Evolutionary conservation across 1,140 invertebrate genomes (phyloP).

Genomic region (Trachelipus rathkii): DNA sequence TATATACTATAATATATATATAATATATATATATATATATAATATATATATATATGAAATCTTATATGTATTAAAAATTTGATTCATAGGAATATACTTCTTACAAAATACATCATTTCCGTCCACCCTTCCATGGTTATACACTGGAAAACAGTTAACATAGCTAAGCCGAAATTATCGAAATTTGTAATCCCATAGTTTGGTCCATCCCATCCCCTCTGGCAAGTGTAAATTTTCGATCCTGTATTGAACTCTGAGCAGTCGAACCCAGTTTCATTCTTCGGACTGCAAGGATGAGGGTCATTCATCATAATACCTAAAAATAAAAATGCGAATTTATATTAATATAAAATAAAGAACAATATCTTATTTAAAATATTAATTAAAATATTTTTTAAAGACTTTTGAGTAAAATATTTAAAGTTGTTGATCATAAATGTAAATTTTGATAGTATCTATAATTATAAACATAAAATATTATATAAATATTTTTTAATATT

Average conservation of each 20-base stretch:
- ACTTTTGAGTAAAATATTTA: background rate
- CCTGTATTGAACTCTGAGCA: constrained; percentile 16
- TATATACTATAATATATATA: too few relatives aligned
- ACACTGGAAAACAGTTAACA: constrained; percentile 99
- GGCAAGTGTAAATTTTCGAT: constrained; percentile 65
- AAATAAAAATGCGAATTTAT: background rate
- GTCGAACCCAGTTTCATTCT: constrained; percentile 18
- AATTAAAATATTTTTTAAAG: too few relatives aligned
- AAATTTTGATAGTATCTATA: too few relatives aligned
- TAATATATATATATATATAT: too few relatives aligned
- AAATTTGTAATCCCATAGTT: constrained; percentile 99
- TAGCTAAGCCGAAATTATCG: constrained; percentile 99
- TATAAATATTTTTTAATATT: too few relatives aligned
- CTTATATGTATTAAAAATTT: too few relatives aligned
- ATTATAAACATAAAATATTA: too few relatives aligned
- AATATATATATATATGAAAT: too few relatives aligned
- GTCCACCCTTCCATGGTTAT: constrained; percentile 99
- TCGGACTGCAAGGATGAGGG: constrained; percentile 11
- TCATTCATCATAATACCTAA: constrained; percentile 37
- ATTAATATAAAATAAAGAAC: background rate
- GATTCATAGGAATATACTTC: constrained; percentile 29
- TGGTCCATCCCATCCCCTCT: constrained; percentile 91
- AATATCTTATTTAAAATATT: background rate
- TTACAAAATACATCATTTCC: constrained; percentile 98
- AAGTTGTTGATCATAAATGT: too few relatives aligned